phyloP scores from a whole-genome alignment of 2,888 invertebrate species.

The Minunthozetes semirufus region DNA sequence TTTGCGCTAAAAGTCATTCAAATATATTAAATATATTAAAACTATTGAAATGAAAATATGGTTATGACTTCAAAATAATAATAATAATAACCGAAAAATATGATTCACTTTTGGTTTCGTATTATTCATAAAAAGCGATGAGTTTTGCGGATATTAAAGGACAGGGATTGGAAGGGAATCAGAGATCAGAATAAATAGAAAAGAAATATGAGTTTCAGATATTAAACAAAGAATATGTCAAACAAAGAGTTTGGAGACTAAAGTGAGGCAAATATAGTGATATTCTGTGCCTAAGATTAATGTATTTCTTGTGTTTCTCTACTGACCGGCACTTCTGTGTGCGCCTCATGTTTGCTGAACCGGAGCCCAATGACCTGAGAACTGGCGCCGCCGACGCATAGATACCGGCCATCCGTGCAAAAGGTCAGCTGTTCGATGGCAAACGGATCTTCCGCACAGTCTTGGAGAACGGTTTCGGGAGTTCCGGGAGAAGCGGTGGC shows the following conservation, averaged over 20 bases:
- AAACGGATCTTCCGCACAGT: constrained; percentile 71
- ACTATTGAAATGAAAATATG: no score
- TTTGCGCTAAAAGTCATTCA: no score
- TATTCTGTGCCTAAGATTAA: neutral
- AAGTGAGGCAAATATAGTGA: neutral
- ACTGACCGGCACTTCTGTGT: constrained; percentile 45
- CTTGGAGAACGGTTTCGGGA: constrained; percentile 45
- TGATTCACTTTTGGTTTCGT: no score
- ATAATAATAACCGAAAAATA: no score
- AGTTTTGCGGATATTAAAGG: no score
- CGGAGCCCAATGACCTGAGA: constrained; percentile 91
- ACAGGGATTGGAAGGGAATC: neutral
- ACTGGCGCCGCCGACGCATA: constrained; percentile 83
- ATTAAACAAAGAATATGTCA: neutral
- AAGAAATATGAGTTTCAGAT: neutral
- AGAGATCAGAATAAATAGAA: neutral
- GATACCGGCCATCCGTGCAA: constrained; percentile 82
- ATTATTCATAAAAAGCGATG: no score
- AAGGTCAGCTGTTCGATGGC: constrained; percentile 81
- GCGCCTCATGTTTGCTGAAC: constrained; percentile 81
- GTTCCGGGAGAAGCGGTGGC: neutral
- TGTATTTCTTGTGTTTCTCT: neutral
- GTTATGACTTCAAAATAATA: no score
- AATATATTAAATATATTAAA: no score
- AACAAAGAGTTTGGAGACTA: neutral